Base-by-base conservation (phyloP, 2,113 vertebrate genomes). In the Mormyrus iriodes region DNA sequence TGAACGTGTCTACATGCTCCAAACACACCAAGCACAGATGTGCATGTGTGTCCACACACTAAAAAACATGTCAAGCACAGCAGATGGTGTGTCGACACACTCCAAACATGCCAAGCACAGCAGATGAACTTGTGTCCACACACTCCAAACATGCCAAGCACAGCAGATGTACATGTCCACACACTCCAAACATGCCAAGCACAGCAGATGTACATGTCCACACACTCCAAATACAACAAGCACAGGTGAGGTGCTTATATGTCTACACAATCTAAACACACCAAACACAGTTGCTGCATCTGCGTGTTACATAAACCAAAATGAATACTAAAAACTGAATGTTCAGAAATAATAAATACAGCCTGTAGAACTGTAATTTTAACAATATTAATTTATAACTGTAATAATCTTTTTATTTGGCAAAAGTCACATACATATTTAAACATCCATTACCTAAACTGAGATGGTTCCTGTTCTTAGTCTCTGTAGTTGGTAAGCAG, bases 231-330 rank as follows among this genome's bases (percentile, higher is more conserved):
- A 61, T 9, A 61, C 21, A 61, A 21, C 55, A 61, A n/a, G 55
- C 55, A 61, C 24, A 61, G 7, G 6, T 2, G 6, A 61, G 8
- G 24, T 61, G 55, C 4, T 31, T 6, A 0, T n/a, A n/a, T n/a
- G 24, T 9, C 55, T n/a, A 61, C 55, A 61, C 55, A 61, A 24
- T 65, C 58, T 10, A 65, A 65, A 58, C 55, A 58, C 21, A 10
- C 61, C 61, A 31, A 31, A 31, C n/a, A 69, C n/a, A 31, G 61
- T 13, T 31, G 10, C 3, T 69, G 61, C 31, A n/a, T 69, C 61
- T 69, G 27, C 3, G 3, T n/a, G 27, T 24, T n/a, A 86, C 35
- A 31, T 21, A 95, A 94, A 92, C 95, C 94, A 95, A 95, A 94
- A 79, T 3, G 17, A 10, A 82, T 82, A 44, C 4, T 44, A 44